These are phyloP conservation scores for Folsomia manolachei DNA, from an alignment of 2,888 invertebrate genomes.

Conservation along the genomic window DNA sequence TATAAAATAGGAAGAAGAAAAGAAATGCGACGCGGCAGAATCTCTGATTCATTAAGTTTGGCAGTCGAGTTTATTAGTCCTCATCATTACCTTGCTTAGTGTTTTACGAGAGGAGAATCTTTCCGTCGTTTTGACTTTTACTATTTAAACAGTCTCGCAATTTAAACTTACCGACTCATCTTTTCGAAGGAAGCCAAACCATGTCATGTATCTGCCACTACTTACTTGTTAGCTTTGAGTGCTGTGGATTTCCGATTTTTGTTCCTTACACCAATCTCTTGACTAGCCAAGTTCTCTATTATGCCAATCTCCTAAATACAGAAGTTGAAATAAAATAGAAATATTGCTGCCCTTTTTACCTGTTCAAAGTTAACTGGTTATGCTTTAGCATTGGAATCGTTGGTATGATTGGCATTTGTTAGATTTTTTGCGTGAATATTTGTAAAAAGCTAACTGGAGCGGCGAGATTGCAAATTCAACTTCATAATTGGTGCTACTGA, in stretches of 20 bases:
- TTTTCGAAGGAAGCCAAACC: no score
- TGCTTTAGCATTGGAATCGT: no score
- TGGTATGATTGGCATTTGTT: no score
- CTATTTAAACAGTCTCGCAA: background rate
- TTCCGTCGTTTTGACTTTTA: background rate
- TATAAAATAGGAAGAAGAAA: background rate
- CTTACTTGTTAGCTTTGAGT: background rate
- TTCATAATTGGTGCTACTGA: no score
- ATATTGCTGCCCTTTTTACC: no score
- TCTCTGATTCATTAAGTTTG: conserved; percentile 37
- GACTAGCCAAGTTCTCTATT: background rate
- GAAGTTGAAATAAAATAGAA: no score
- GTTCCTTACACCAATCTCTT: no score
- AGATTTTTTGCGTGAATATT: no score
- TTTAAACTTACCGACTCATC: background rate
- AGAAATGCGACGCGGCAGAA: background rate
- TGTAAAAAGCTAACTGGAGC: no score
- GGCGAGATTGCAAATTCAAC: no score
- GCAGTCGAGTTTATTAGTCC: conserved; percentile 35
- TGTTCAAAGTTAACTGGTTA: no score
- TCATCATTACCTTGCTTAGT: conserved; percentile 12
- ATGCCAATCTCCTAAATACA: background rate
- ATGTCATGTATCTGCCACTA: background rate
- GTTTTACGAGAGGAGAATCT: conserved; percentile 13
- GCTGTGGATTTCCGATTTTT: no score